Conservation (phyloP, 1,140 invertebrate genomes). For the Ips nitidus region DNA sequence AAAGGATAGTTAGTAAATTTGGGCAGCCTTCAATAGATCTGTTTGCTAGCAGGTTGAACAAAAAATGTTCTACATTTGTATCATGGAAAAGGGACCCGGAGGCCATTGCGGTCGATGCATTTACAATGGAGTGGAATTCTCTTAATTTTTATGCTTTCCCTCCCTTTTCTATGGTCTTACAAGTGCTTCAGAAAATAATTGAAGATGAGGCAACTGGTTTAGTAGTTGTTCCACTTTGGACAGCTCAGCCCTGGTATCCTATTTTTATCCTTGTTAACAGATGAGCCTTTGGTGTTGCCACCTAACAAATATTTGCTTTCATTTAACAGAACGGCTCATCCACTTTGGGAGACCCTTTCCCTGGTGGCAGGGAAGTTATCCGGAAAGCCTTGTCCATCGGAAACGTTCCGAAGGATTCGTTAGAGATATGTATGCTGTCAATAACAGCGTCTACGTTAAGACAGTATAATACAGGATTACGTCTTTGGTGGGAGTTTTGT, state of each 20-base stretch:
- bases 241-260: constrained; percentile 44
- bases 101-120: constrained; percentile 40
- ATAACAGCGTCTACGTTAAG: constrained; percentile 3
- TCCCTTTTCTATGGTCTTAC: constrained; percentile 39
- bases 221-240: constrained; percentile 44
- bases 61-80: no score
- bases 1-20: no score
- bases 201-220: constrained; percentile 40
- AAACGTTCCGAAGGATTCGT: no score
- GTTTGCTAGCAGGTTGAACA: no score
- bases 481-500: constrained; percentile 12
- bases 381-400: no score
- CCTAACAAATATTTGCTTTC: constrained; percentile 18
- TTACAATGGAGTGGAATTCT: not conserved
- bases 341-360: not conserved
- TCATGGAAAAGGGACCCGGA: no score
- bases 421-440: constrained; percentile 10
- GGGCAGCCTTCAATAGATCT: no score
- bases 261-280: constrained; percentile 6
- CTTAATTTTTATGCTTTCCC: constrained; percentile 44
- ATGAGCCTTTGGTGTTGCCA: not conserved
- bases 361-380: no score
- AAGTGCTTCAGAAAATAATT: constrained; percentile 40
- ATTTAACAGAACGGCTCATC: constrained; percentile 31
- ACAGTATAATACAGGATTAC: constrained; percentile 12